Evolutionary conservation across 2,113 vertebrate genomes (phyloP).

Genomic region (Capreolus pygargus): DNA sequence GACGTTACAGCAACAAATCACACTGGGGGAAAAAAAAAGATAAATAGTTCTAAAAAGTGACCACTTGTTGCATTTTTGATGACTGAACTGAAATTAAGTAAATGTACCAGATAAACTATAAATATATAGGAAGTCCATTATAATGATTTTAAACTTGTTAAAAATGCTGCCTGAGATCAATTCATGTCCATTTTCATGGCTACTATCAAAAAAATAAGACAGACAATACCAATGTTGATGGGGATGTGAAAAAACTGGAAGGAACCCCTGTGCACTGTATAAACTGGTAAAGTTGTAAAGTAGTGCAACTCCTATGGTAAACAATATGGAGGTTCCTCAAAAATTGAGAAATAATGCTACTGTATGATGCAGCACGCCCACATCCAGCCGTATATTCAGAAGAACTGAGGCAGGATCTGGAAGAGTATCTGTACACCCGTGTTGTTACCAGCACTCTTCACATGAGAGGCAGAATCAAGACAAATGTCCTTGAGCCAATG

Average conservation of each 20-base stretch:
- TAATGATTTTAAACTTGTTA: not conserved
- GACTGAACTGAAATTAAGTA: not conserved
- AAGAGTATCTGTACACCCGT: not conserved
- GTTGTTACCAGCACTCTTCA: not conserved
- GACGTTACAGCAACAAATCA: slow-evolving; percentile 29
- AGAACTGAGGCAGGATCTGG: not conserved
- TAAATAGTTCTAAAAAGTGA: not conserved
- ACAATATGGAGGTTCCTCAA: not conserved
- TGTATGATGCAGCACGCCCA: not conserved
- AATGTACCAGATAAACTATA: not conserved
- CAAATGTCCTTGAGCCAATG: not conserved
- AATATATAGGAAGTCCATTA: not conserved
- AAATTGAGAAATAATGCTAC: not conserved
- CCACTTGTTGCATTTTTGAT: not conserved
- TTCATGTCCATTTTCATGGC: not conserved
- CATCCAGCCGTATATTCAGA: too few relatives aligned
- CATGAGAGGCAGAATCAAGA: not conserved
- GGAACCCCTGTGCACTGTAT: not conserved
- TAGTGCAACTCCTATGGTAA: not conserved
- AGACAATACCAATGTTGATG: not conserved
- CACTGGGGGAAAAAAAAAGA: not conserved
- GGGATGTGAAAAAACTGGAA: not conserved
- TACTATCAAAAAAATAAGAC: not conserved
- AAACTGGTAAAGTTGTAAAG: not conserved
- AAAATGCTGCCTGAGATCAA: not conserved